Evolutionary conservation across 2,888 invertebrate genomes (phyloP).

Genomic region (Platycheirus albimanus): DNA sequence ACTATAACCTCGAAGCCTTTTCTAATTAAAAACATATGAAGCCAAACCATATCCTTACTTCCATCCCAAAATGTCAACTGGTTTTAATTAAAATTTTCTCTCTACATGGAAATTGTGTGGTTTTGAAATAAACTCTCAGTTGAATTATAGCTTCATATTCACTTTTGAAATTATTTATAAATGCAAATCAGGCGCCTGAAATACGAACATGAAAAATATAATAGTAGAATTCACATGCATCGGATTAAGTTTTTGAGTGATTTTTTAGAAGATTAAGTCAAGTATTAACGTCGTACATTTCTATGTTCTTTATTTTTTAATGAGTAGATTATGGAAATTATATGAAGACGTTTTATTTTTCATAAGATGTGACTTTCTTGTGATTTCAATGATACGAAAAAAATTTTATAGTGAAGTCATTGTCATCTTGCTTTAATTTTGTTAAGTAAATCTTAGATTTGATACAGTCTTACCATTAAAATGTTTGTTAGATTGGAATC

Average conservation of each 20-base stretch:
- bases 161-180: slow-evolving; percentile 7
- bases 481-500: no score
- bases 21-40: slow-evolving; percentile 42
- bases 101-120: background rate
- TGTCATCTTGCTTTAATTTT: no score
- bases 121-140: background rate
- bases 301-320: background rate
- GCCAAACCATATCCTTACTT: background rate
- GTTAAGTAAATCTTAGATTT: no score
- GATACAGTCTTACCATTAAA: no score
- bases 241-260: background rate
- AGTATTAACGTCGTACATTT: background rate
- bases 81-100: background rate
- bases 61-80: background rate
- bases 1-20: background rate
- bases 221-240: background rate
- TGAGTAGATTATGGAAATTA: background rate
- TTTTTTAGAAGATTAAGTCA: background rate
- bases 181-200: slow-evolving; percentile 57
- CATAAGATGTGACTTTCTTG: background rate
- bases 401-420: background rate
- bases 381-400: background rate
- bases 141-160: background rate
- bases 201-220: background rate
- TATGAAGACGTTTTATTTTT: no score